A percentile compares a stretch with the other conserved stretches of the same genome.
These are phyloP conservation scores for Symphodus melops DNA, from an alignment of 2,113 vertebrate species.

Conservation along the genomic window DNA sequence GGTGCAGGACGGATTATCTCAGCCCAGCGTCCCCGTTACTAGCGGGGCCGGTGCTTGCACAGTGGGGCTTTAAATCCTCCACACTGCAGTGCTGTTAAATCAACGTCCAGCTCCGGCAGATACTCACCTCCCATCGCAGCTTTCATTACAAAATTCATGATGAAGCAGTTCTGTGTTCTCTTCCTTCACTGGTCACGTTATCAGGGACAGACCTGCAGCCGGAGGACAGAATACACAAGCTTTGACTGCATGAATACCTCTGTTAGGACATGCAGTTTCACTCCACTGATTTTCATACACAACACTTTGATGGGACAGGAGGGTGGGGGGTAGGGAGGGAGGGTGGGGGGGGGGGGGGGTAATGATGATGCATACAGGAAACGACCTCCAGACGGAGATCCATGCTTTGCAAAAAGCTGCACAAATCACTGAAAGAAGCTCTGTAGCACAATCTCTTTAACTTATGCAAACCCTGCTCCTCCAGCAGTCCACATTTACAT, in stretches of 20 bases:
- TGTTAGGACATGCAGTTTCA: constrained; percentile 31
- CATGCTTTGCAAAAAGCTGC: constrained; percentile 4
- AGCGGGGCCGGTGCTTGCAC: constrained; percentile 6
- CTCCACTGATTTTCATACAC: constrained; percentile 8
- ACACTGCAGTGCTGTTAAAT: constrained; percentile 81
- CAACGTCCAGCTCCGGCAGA: constrained; percentile 57
- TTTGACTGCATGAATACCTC: constrained; percentile 30
- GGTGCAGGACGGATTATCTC: constrained; percentile 50
- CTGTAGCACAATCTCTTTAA: not conserved
- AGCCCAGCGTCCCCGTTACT: constrained; percentile 23
- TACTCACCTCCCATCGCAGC: constrained; percentile 82
- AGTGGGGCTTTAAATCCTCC: constrained; percentile 62
- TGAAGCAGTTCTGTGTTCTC: constrained; percentile 76
- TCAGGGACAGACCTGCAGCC: constrained; percentile 69
- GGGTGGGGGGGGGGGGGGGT: constrained; percentile 7
- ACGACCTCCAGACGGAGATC: constrained; percentile 22
- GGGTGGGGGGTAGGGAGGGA: constrained; percentile 14
- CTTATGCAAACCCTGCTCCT: not conserved
- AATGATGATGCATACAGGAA: constrained; percentile 21
- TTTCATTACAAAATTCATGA: constrained; percentile 85
- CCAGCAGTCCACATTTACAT: not conserved
- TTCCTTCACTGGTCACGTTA: constrained; percentile 64
- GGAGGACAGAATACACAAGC: constrained; percentile 64
- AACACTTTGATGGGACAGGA: constrained; percentile 46
- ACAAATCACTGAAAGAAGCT: not conserved